Percentiles rank a stretch among this genome's conserved stretches.
phyloP scores from a whole-genome alignment of 2,797 vertebrate genomes.

The Eulemur coronatus region DNA sequence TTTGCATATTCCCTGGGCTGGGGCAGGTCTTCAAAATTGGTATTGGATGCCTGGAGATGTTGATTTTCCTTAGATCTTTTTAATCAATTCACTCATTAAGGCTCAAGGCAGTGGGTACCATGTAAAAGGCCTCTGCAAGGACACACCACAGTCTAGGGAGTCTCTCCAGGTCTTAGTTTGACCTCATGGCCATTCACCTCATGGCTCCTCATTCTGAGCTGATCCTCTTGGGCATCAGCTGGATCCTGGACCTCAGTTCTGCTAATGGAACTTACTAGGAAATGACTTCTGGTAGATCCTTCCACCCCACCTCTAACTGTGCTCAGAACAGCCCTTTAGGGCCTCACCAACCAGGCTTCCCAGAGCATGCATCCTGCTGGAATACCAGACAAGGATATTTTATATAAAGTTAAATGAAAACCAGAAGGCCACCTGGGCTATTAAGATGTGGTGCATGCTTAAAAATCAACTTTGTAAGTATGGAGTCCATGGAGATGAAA shows the following conservation, averaged over 20 bases:
- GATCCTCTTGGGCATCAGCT: background rate
- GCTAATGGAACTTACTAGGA: background rate
- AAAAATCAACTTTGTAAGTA: background rate
- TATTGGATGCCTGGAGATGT: background rate
- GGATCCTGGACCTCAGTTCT: background rate
- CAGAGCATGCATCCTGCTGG: background rate
- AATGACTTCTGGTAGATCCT: background rate
- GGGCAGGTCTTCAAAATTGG: background rate
- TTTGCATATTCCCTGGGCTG: background rate
- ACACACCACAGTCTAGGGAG: background rate
- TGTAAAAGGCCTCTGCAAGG: background rate
- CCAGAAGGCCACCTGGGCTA: background rate
- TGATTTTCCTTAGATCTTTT: background rate
- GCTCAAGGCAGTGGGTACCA: background rate
- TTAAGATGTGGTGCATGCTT: background rate
- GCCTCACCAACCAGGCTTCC: background rate
- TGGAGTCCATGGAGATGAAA: background rate
- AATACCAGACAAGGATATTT: background rate
- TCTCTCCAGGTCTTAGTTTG: background rate
- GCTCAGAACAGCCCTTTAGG: background rate
- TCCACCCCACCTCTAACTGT: background rate
- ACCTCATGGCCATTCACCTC: background rate
- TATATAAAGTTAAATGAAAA: slow-evolving; percentile 10
- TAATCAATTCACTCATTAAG: background rate
- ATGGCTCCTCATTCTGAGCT: background rate